phyloP scores from a whole-genome alignment of 2,888 invertebrate species.

The Silvanus unidentatus region DNA sequence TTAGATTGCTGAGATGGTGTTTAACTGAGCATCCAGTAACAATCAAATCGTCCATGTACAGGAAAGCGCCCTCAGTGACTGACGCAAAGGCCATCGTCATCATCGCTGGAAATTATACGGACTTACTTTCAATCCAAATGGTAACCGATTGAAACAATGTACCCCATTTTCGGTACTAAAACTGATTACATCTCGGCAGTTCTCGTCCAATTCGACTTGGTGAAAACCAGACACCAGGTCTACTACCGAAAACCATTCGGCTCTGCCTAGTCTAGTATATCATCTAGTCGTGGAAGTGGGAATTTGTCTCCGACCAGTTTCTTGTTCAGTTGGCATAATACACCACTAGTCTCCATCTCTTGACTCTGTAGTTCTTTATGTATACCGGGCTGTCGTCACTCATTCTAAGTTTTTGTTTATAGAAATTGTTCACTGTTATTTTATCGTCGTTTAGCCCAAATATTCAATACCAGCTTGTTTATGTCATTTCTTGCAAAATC shows the following conservation, averaged over 20 bases:
- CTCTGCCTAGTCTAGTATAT: slow-evolving; percentile 19
- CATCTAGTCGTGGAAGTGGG: slow-evolving; percentile 18
- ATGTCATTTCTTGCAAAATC: no score
- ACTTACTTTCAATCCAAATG: slow-evolving; percentile 22
- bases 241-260: slow-evolving; percentile 19
- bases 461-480: no score
- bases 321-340: slow-evolving; percentile 19
- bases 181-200: slow-evolving; percentile 16
- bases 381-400: no score
- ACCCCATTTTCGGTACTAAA: slow-evolving; percentile 18
- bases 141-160: slow-evolving; percentile 19
- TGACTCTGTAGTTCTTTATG: slow-evolving; percentile 21
- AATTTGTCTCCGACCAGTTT: slow-evolving; percentile 17
- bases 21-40: slow-evolving; percentile 20
- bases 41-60: slow-evolving; percentile 27
- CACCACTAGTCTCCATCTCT: slow-evolving; percentile 18
- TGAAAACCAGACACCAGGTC: slow-evolving; percentile 18
- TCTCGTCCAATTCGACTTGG: slow-evolving; percentile 16
- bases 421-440: no score
- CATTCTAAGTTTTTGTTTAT: no score
- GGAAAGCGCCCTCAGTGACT: slow-evolving; percentile 17
- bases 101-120: slow-evolving; percentile 28
- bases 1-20: slow-evolving; percentile 11
- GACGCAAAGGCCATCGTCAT: slow-evolving; percentile 21
- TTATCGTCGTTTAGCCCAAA: no score